Conservation (phyloP, 2,888 invertebrate genomes). For the Polyploca ridens region DNA sequence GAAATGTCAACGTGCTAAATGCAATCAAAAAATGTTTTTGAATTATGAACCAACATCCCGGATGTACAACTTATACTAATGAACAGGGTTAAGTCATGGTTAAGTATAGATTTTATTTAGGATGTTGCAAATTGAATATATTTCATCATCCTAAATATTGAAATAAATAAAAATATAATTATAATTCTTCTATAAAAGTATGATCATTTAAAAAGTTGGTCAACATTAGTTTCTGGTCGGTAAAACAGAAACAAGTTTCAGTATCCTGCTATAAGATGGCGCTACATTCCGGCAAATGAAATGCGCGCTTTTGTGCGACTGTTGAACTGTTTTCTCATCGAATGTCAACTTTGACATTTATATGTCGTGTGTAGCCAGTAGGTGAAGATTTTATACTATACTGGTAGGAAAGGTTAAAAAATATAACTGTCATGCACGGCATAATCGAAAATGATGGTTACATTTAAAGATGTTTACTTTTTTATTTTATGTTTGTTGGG, state of each 20-base stretch:
- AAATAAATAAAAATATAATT: neutral
- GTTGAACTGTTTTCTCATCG: conserved; percentile 47
- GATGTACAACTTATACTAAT: neutral
- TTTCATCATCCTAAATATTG: neutral
- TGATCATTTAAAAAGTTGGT: neutral
- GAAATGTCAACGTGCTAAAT: neutral
- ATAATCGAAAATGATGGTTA: no score
- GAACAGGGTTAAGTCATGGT: neutral
- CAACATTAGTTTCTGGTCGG: conserved; percentile 24
- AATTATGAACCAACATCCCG: neutral
- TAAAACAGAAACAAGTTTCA: conserved; percentile 35
- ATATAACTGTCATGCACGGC: neutral
- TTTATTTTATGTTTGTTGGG: no score
- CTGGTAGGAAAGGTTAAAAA: conserved; percentile 25
- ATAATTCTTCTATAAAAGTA: neutral
- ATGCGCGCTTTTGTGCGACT: conserved; percentile 64
- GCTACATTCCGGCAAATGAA: conserved; percentile 31
- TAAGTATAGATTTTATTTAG: neutral
- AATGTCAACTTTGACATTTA: conserved; percentile 57
- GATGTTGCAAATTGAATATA: neutral
- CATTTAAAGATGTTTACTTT: no score
- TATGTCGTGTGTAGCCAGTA: conserved; percentile 45
- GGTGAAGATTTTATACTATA: conserved; percentile 25
- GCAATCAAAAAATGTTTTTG: neutral
- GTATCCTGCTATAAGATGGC: conserved; percentile 57